phyloP scores from a whole-genome alignment of 1,140 invertebrate genomes.

The Apis cerana region DNA sequence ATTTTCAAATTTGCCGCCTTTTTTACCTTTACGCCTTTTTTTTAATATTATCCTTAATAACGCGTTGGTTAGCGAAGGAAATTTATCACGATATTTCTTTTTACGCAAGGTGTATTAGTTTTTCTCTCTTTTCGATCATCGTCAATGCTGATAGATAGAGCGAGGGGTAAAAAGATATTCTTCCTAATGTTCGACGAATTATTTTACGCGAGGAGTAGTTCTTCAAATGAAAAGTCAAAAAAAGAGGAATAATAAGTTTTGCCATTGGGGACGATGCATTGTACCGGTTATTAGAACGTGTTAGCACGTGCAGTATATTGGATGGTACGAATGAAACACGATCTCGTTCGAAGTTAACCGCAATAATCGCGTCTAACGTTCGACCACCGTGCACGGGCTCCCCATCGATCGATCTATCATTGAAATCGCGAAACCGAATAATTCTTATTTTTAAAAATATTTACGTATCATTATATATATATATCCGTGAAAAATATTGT shows the following conservation, averaged over 20 bases:
- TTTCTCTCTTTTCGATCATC: too few relatives aligned
- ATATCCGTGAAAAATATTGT: too few relatives aligned
- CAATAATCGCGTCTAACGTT: constrained; percentile 30
- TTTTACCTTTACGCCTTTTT: neutral
- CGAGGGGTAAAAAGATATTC: too few relatives aligned
- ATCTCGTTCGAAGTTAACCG: constrained; percentile 32
- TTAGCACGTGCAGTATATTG: constrained; percentile 29
- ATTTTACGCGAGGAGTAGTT: too few relatives aligned
- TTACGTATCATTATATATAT: too few relatives aligned
- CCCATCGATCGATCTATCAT: neutral
- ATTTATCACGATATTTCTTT: too few relatives aligned
- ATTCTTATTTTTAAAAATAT: neutral
- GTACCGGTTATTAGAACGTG: neutral
- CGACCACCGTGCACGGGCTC: neutral
- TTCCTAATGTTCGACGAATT: too few relatives aligned
- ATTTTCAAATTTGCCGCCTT: constrained; percentile 25
- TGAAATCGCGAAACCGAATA: neutral
- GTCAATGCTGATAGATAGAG: too few relatives aligned
- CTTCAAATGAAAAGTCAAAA: too few relatives aligned
- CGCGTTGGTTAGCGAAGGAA: too few relatives aligned
- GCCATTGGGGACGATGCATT: neutral
- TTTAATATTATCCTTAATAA: neutral
- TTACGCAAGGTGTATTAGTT: too few relatives aligned
- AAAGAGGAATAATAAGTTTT: too few relatives aligned
- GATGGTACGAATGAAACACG: constrained; percentile 25